phyloP scores from a whole-genome alignment of 2,888 invertebrate species.

The Drosophila trichaetosa region DNA sequence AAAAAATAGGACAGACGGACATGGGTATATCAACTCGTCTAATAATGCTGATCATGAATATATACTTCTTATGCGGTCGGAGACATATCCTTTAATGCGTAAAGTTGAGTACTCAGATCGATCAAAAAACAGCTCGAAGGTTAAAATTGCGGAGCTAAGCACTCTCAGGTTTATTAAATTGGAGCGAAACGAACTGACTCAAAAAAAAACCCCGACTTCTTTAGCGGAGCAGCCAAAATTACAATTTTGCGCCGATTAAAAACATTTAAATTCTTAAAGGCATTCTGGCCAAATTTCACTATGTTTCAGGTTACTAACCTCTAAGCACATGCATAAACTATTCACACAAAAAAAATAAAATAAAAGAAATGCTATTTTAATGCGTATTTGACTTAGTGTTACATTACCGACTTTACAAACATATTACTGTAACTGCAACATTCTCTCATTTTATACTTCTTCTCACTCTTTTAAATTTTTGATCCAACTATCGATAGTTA shows the following conservation, averaged over 20 bases:
- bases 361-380: neutral
- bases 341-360: neutral
- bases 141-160: neutral
- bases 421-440: neutral
- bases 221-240: neutral
- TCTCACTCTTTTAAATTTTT: neutral
- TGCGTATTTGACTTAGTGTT: neutral
- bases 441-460: neutral
- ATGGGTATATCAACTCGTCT: neutral
- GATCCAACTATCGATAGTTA: neutral
- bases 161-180: neutral
- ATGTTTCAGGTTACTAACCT: neutral
- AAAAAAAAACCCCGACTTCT: neutral
- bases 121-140: neutral
- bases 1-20: neutral
- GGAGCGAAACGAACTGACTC: neutral
- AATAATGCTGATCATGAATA: neutral
- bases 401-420: neutral
- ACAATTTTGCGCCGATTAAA: neutral
- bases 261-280: neutral
- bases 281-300: neutral
- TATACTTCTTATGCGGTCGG: neutral
- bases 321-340: neutral
- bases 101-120: neutral
- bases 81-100: neutral